Evolutionary conservation across 64 coral and sea anemone species (phyloP).

Genomic region (Orbicella faveolata): DNA sequence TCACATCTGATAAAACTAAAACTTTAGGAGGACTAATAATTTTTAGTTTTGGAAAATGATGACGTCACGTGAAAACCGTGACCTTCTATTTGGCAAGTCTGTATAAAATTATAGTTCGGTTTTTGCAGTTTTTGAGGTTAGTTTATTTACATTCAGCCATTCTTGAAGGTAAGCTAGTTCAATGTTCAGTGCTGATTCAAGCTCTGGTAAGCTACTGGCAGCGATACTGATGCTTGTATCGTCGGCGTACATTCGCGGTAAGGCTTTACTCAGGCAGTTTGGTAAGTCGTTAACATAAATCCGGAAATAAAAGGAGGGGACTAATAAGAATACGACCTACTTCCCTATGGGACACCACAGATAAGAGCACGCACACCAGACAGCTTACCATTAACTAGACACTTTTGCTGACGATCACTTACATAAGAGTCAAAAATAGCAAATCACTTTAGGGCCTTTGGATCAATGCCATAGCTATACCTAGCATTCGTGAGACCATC

Average conservation of each 20-base stretch:
- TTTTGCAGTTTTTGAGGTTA: conserved; percentile 34
- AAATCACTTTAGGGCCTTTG: conserved; percentile 11
- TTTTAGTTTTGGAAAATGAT: no score
- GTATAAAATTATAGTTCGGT: conserved; percentile 22
- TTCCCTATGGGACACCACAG: not conserved
- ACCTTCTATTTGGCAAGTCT: conserved; percentile 17
- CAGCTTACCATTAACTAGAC: not conserved
- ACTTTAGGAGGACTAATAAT: no score
- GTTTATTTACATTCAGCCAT: conserved; percentile 15
- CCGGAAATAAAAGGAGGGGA: conserved; percentile 8
- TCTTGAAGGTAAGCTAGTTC: not conserved
- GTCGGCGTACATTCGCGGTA: conserved; percentile 9
- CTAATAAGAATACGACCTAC: not conserved
- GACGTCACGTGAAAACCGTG: no score
- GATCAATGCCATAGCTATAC: conserved; percentile 1
- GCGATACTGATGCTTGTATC: conserved; percentile 22
- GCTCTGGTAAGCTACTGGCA: not conserved
- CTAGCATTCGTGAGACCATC: conserved; percentile 16
- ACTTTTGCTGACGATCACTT: conserved; percentile 27
- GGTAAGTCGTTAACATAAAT: conserved; percentile 23
- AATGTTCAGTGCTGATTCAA: not conserved
- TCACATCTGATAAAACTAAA: no score
- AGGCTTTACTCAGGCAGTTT: not conserved
- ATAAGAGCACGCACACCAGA: no score
- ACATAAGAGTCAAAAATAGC: not conserved